Percentiles rank a stretch among this genome's conserved stretches.
These are phyloP conservation scores for Gisinianus flammeolus DNA, from an alignment of 2,888 invertebrate genomes.

Conservation along the genomic window DNA sequence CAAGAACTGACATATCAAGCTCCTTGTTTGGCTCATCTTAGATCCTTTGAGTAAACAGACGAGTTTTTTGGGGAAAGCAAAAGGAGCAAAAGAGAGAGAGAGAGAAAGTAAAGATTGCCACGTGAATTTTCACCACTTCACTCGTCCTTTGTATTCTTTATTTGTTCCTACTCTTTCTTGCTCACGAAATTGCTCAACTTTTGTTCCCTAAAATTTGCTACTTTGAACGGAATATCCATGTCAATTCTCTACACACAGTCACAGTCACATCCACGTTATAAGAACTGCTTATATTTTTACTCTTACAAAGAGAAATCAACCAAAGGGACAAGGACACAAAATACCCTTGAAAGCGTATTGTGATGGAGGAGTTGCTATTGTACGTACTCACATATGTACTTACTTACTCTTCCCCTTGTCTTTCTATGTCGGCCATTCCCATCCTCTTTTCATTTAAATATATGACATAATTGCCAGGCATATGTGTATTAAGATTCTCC, in stretches of 20 bases:
- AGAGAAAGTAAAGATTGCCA: conserved; percentile 2
- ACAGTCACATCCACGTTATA: too few relatives aligned
- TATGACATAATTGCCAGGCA: too few relatives aligned
- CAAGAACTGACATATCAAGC: conserved; percentile 1
- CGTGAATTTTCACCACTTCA: conserved; percentile 13
- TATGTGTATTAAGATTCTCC: too few relatives aligned
- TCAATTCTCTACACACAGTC: too few relatives aligned
- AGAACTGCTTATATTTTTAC: too few relatives aligned
- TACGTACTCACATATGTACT: background rate
- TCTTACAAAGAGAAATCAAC: too few relatives aligned
- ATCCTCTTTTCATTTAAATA: background rate
- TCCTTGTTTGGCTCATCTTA: conserved; percentile 10
- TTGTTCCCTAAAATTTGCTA: conserved; percentile 4
- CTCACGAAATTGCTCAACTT: conserved; percentile 16
- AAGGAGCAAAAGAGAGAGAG: background rate
- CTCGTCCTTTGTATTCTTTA: conserved; percentile 15
- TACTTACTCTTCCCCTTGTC: background rate
- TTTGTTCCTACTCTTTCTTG: conserved; percentile 13
- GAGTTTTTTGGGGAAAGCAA: too few relatives aligned
- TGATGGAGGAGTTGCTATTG: too few relatives aligned
- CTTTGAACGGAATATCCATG: too few relatives aligned
- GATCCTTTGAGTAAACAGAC: conserved; percentile 14
- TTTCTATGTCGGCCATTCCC: too few relatives aligned
- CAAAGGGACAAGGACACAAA: too few relatives aligned
- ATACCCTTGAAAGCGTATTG: too few relatives aligned